Evolutionary conservation across 2,113 vertebrate genomes (phyloP), one percentile per base, ranked within the genome.

Genomic region (Marmota flaviventris): DNA sequence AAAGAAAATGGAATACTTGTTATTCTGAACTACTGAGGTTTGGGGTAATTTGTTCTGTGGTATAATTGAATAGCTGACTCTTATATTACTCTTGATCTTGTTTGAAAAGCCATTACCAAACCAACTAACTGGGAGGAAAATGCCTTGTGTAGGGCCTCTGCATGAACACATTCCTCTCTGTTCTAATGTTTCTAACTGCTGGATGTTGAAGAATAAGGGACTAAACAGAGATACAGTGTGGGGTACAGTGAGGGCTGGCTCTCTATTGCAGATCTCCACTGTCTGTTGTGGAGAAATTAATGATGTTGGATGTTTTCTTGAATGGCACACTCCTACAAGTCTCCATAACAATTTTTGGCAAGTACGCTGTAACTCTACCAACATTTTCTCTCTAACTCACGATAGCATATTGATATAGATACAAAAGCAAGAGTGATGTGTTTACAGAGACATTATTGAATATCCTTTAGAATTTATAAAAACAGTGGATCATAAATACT

Each of bases 41-140:
- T 95, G 75, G 53, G 32, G 37, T 48, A 39, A 87, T 91, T 81
- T 70, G n/a, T 93, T 96, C 69, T 56, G 39, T n/a, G 53, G n/a
- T 27, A 48, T 61, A 83, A 69, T 56, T 63, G 32, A 18, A 17
- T 69, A 73, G 48, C 69, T 86, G 70, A 92, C 79, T 82, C 53
- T 90, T 84, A 87, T 8, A 97, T 69, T 75, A 79, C 32, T 84
- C 32, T 63, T 11, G 70, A 24, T 95, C n/a, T 87, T 86, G 45
- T 61, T 78, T 87, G 73, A 85, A 69, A 72, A 92, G 65, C n/a
- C 69, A 69, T 53, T 85, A 51, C 29, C 17, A 9, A 22, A 18
- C 12, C 45, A 85, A 61, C 53, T 51, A 84, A 34, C 32, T 51
- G 61, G 84, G 69, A 92, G n/a, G 79, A 83, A 65, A 92, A 58